phyloP scores from a whole-genome alignment of 2,113 vertebrate genomes.

The Okapia johnstoni region DNA sequence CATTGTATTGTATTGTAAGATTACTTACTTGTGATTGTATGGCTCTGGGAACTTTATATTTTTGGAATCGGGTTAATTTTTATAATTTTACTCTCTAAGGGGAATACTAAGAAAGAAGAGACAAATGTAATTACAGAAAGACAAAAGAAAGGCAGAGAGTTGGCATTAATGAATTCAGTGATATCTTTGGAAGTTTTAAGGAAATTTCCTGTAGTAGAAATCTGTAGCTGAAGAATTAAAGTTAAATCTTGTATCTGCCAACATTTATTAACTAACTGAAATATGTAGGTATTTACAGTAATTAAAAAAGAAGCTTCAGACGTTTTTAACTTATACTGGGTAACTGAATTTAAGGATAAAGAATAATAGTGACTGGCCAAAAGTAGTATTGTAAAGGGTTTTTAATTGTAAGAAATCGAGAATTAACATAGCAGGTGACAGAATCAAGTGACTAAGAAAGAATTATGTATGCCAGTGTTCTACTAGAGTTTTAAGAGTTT shows the following conservation, averaged over 20 bases:
- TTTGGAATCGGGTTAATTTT: background rate
- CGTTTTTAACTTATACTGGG: background rate
- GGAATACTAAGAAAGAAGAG: background rate
- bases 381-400: background rate
- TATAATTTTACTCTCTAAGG: slow-evolving; percentile 26
- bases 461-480: background rate
- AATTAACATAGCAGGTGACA: background rate
- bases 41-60: background rate
- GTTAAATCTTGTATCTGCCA: background rate
- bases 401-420: background rate
- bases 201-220: background rate
- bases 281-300: background rate
- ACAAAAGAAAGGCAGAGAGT: background rate
- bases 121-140: background rate
- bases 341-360: slow-evolving; percentile 32
- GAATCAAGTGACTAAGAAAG: background rate
- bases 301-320: background rate
- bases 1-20: background rate
- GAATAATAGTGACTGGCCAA: background rate
- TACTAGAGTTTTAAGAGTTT: background rate
- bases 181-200: slow-evolving; percentile 21
- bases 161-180: slow-evolving; percentile 17
- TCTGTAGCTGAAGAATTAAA: slow-evolving; percentile 33
- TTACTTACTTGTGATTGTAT: background rate
- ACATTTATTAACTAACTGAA: slow-evolving; percentile 28